phyloP scores from a whole-genome alignment of 92 coral and sea anemone species.

The Heteractis magnifica region DNA sequence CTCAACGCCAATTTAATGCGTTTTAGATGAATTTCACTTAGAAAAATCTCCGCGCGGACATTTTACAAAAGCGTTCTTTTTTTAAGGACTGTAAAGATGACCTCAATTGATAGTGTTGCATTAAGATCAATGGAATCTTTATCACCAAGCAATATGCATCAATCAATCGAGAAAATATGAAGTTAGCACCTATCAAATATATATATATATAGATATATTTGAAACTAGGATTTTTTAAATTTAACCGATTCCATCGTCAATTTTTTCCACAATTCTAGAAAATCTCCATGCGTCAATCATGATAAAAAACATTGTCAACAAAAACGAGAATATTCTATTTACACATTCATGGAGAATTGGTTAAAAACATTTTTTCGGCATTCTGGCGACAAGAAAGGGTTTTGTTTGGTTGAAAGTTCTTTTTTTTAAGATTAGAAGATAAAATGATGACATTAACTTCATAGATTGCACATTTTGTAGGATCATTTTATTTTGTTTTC shows the following conservation, averaged over 20 bases:
- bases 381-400: conserved; percentile 22
- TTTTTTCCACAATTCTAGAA: background rate
- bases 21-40: too few species aligned
- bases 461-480: conserved; percentile 11
- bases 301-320: background rate
- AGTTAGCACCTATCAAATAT: background rate
- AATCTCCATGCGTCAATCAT: background rate
- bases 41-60: background rate
- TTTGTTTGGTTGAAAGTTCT: conserved; percentile 19
- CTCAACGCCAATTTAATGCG: too few species aligned
- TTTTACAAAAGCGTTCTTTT: background rate
- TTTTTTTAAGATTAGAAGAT: conserved; percentile 21
- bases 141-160: background rate
- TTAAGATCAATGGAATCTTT: background rate
- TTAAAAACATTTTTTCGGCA: conserved; percentile 19
- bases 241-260: background rate
- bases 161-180: background rate
- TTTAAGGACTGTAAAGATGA: background rate
- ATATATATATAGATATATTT: background rate
- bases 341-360: conserved; percentile 15
- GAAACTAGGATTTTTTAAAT: background rate
- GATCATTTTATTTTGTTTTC: background rate
- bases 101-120: background rate
- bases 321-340: conserved; percentile 4
- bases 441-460: conserved; percentile 21